A percentile compares a stretch with the other conserved stretches of the same genome.
phyloP scores from a whole-genome alignment of 1,140 invertebrate species.

The Hyposmocoma kahamanoa region DNA sequence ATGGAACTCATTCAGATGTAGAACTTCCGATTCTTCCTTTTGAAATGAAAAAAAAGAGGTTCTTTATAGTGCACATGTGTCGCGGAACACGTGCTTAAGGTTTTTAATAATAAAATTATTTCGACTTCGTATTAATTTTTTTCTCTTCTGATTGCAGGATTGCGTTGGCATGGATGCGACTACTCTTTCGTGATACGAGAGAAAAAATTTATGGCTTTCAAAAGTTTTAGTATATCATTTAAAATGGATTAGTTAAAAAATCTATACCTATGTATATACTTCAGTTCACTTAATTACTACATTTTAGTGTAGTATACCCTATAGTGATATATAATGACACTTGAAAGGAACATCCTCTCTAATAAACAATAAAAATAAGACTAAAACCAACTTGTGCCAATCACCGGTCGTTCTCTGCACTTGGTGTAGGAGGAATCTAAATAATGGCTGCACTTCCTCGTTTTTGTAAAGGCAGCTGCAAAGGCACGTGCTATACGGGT shows the following conservation, averaged over 20 bases:
- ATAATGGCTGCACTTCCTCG: constrained; percentile 17
- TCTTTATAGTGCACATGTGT: constrained; percentile 19
- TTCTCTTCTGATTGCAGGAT: no score
- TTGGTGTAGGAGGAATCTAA: constrained; percentile 4
- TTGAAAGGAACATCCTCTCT: no score
- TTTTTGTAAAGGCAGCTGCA: constrained; percentile 17
- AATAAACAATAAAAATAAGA: no score
- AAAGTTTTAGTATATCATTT: no score
- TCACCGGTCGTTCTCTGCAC: constrained; percentile 3
- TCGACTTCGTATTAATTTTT: constrained; percentile 15
- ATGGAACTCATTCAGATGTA: constrained; percentile 17
- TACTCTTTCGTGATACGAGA: no score
- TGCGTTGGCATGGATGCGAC: no score
- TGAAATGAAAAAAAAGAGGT: constrained; percentile 11
- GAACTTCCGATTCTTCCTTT: constrained; percentile 22
- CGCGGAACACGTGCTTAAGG: constrained; percentile 18
- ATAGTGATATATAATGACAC: no score
- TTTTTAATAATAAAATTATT: constrained; percentile 18
- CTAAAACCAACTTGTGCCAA: constrained; percentile 18
- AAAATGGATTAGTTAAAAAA: no score
- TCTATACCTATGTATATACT: no score
- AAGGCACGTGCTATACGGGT: constrained; percentile 4
- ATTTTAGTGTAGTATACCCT: no score
- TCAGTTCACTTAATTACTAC: no score
- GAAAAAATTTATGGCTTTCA: no score